Conservation (phyloP, 2,888 invertebrate species). For the Pollenia griseotomentosa region DNA sequence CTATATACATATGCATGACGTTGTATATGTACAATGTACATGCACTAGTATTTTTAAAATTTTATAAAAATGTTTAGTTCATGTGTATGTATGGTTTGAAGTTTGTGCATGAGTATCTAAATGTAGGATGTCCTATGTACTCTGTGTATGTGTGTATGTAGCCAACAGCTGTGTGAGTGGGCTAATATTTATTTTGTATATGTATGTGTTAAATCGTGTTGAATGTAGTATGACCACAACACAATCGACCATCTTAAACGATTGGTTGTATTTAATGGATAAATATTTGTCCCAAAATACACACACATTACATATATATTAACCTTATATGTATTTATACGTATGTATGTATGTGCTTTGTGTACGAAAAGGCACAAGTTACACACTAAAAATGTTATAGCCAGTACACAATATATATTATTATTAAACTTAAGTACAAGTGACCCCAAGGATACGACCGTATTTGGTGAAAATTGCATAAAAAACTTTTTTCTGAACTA, state of each 20-base stretch:
- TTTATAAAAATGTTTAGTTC: background rate
- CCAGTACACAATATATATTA: background rate
- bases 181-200: constrained; percentile 5
- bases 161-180: too few species aligned
- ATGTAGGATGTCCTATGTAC: background rate
- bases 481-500: constrained; percentile 17
- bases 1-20: too few species aligned
- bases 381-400: constrained; percentile 15
- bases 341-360: too few species aligned
- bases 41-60: background rate
- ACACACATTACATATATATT: background rate
- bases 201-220: background rate
- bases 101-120: background rate
- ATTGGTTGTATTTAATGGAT: background rate
- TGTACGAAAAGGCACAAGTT: too few species aligned
- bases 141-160: background rate
- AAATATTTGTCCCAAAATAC: constrained; percentile 8
- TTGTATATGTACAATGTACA: too few species aligned
- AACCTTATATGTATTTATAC: too few species aligned
- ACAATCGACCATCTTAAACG: too few species aligned
- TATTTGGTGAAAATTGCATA: constrained; percentile 57
- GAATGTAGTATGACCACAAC: background rate
- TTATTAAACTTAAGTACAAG: constrained; percentile 51
- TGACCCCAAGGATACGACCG: constrained; percentile 35
- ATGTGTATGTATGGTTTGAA: background rate